Percentiles rank a stretch among this genome's conserved stretches.
These are phyloP conservation scores for Ficedula albicollis DNA, from an alignment of 2,797 vertebrate species.

Conservation along the genomic window DNA sequence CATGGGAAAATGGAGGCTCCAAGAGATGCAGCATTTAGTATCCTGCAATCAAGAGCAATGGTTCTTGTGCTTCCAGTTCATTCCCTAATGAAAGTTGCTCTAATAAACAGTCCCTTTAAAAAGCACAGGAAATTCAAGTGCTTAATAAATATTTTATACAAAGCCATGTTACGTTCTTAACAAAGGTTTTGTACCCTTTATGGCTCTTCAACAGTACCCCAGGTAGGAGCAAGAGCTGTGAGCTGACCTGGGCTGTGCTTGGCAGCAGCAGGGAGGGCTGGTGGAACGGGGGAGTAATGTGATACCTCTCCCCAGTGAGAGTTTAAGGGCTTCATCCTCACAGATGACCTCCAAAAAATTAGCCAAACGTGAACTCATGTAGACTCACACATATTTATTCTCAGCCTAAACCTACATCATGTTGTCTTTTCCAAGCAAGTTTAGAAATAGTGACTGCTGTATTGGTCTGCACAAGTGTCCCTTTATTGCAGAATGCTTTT, in stretches of 20 bases:
- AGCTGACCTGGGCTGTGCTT: not conserved
- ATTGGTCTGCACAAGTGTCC: not conserved
- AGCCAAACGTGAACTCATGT: not conserved
- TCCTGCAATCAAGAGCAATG: not conserved
- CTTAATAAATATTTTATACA: not conserved
- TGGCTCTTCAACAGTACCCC: not conserved
- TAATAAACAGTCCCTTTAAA: not conserved
- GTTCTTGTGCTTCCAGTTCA: not conserved
- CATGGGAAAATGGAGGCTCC: not conserved
- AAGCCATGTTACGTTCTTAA: no score
- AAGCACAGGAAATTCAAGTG: not conserved
- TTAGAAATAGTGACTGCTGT: not conserved
- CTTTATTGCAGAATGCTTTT: not conserved
- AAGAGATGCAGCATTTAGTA: not conserved
- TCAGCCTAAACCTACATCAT: not conserved
- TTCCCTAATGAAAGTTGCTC: not conserved
- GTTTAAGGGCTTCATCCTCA: not conserved
- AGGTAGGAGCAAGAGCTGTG: not conserved
- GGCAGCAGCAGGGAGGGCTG: not conserved
- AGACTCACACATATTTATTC: not conserved
- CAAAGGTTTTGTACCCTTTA: not conserved
- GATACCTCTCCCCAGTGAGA: not conserved
- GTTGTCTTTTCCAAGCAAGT: not conserved
- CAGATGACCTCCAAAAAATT: not conserved
- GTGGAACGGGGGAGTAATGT: rapidly evolving